A percentile compares a stretch with the other conserved stretches of the same genome.
phyloP scores from a whole-genome alignment of 2,797 vertebrate genomes.

The Arremon aurantiirostris region DNA sequence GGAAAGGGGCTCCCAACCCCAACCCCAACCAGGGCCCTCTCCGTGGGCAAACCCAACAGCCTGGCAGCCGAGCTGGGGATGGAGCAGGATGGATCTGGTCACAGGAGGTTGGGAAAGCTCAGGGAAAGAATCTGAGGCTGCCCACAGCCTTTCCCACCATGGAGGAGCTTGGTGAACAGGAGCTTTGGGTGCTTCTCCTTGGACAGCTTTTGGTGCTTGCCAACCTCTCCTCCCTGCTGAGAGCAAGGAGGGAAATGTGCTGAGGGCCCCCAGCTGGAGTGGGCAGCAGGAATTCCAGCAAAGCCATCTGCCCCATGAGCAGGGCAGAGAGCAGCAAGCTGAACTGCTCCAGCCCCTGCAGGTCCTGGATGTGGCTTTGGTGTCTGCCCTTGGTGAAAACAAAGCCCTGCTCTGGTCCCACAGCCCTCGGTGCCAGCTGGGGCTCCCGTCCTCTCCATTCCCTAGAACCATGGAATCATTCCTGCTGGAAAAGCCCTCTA shows the following conservation, averaged over 20 bases:
- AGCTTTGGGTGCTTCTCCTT: not conserved
- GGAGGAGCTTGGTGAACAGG: not conserved
- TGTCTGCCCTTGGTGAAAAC: not conserved
- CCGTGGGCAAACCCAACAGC: not conserved
- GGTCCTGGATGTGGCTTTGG: not conserved
- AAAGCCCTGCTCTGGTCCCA: not conserved
- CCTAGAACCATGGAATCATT: not conserved
- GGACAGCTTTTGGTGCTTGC: not conserved
- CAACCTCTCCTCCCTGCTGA: not conserved
- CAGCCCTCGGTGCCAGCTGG: not conserved
- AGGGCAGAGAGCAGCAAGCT: not conserved
- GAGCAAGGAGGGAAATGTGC: not conserved
- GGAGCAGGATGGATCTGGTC: not conserved
- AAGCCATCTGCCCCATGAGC: rapidly evolving
- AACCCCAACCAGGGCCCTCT: not conserved
- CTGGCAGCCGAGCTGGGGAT: not conserved
- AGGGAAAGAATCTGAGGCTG: not conserved
- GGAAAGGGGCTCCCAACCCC: constrained; percentile 36
- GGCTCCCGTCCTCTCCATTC: not conserved
- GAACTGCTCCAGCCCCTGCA: rapidly evolving
- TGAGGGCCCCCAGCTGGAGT: rapidly evolving
- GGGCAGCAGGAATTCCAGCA: not conserved
- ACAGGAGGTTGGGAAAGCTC: not conserved
- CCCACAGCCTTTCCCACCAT: not conserved
- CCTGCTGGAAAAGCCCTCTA: not conserved